A percentile compares a stretch with the other conserved stretches of the same genome.
phyloP scores from a whole-genome alignment of 1,140 invertebrate genomes.

The Heliothis virescens region DNA sequence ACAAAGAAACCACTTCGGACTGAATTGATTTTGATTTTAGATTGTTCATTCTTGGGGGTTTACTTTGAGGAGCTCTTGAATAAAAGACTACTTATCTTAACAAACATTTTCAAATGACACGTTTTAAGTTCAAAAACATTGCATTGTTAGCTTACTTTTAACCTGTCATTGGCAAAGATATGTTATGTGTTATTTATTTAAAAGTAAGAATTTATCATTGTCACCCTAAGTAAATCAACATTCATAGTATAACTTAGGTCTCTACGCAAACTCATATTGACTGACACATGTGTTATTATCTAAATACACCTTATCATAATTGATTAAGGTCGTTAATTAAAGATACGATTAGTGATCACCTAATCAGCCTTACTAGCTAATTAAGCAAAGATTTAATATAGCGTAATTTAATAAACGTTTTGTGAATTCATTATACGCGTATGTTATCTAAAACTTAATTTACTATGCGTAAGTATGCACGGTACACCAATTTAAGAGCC shows the following conservation, averaged over 20 bases:
- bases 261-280: background rate
- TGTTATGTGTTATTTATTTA: background rate
- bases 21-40: conserved; percentile 45
- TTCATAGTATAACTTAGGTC: no score
- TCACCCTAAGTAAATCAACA: no score
- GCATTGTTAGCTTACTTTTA: background rate
- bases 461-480: no score
- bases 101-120: background rate
- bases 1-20: conserved; percentile 42
- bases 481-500: no score
- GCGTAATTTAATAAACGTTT: background rate
- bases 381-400: no score
- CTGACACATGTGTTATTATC: background rate
- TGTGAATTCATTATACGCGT: no score
- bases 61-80: background rate
- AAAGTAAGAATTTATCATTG: no score
- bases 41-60: conserved; percentile 32
- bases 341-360: conserved; percentile 10
- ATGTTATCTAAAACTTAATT: no score
- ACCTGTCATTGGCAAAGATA: background rate
- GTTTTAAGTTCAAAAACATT: background rate
- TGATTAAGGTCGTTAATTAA: conserved; percentile 21
- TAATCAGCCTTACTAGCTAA: background rate
- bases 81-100: background rate
- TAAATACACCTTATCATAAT: conserved; percentile 3